These are phyloP conservation scores for Polyodon spathula DNA, from an alignment of 2,113 vertebrate genomes.

Conservation along the genomic window DNA sequence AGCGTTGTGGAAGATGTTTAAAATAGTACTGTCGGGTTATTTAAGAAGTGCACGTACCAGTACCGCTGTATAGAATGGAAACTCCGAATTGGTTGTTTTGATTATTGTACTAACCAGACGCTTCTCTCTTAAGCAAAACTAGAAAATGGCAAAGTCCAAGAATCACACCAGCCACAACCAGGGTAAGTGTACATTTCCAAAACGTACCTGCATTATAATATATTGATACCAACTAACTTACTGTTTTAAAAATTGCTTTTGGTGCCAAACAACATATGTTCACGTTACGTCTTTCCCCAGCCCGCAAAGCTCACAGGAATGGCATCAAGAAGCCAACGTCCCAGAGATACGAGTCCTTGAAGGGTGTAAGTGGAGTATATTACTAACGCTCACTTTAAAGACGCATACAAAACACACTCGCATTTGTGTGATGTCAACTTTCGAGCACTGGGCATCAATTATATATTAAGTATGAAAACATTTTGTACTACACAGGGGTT, in stretches of 20 bases:
- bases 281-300: slow-evolving; percentile 37
- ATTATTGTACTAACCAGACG: no score
- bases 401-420: no score
- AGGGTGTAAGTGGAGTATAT: slow-evolving; percentile 68
- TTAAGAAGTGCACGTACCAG: no score
- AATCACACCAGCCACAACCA: slow-evolving; percentile 98
- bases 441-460: no score
- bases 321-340: slow-evolving; percentile 92
- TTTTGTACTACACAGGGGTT: no score
- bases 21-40: no score
- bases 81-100: no score
- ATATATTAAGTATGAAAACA: no score
- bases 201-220: neutral
- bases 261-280: neutral
- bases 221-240: neutral
- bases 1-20: no score
- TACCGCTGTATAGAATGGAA: no score
- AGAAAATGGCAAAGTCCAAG: slow-evolving; percentile 93
- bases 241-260: neutral
- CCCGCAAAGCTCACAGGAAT: slow-evolving; percentile 93
- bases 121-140: slow-evolving; percentile 25
- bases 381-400: no score
- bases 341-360: slow-evolving; percentile 82
- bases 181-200: slow-evolving; percentile 60
- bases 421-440: no score